Conservation (phyloP, 2,113 vertebrate genomes). For the Martes martes region DNA sequence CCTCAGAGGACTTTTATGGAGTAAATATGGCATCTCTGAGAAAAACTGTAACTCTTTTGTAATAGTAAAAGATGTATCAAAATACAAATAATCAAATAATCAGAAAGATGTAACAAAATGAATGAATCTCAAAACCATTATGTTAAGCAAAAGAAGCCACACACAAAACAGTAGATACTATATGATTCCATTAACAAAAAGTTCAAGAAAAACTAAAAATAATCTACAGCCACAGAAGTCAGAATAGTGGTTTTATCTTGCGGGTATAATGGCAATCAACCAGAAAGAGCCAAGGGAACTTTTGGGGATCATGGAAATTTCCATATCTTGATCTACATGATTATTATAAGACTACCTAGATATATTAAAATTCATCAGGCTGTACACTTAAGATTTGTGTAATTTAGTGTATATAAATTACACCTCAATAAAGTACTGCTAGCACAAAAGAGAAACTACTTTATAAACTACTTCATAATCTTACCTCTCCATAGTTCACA, state of each 20-base stretch:
- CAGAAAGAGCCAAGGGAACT: neutral
- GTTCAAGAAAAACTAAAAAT: neutral
- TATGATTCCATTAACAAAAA: constrained; percentile 10
- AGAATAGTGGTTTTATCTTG: neutral
- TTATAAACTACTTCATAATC: neutral
- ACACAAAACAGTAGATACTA: constrained; percentile 20
- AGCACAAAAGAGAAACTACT: constrained; percentile 10
- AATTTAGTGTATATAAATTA: neutral
- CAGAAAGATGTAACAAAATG: constrained; percentile 5
- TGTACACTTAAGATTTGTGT: neutral
- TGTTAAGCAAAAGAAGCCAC: constrained; percentile 17
- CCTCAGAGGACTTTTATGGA: neutral
- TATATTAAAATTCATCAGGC: constrained; percentile 14
- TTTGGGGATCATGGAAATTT: neutral
- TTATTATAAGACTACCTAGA: neutral
- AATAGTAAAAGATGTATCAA: neutral
- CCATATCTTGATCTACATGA: neutral
- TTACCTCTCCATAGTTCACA: neutral
- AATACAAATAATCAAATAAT: neutral
- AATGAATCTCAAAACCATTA: neutral
- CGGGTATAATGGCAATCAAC: neutral
- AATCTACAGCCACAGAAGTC: neutral
- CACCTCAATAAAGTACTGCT: neutral
- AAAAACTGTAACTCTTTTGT: neutral
- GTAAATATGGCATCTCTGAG: constrained; percentile 38